Conservation (phyloP, 2,113 vertebrate species). For the Anoplopoma fimbria region DNA sequence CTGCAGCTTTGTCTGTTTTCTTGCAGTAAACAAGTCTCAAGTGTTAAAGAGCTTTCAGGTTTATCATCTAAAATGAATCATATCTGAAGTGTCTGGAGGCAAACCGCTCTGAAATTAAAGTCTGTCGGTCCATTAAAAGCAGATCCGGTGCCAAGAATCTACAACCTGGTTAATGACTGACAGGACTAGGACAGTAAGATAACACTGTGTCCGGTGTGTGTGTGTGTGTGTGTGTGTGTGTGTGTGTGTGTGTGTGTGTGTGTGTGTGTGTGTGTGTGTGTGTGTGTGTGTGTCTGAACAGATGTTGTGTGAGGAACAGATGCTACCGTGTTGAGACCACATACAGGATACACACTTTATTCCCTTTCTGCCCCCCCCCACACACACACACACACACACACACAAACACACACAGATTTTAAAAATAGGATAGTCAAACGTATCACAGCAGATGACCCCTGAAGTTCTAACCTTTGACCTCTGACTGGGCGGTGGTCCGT, state of each 20-base stretch:
- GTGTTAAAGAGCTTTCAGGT: neutral
- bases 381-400: conserved; percentile 2
- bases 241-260: conserved; percentile 17
- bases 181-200: neutral
- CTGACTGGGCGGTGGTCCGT: conserved; percentile 28
- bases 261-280: conserved; percentile 26
- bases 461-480: conserved; percentile 45
- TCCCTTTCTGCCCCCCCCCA: conserved; percentile 2
- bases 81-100: neutral
- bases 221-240: neutral
- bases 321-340: conserved; percentile 10
- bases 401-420: conserved; percentile 2
- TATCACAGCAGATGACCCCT: neutral
- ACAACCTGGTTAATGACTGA: conserved; percentile 48
- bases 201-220: neutral
- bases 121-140: conserved; percentile 4
- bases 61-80: neutral
- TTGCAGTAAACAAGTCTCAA: neutral
- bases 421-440: conserved; percentile 23
- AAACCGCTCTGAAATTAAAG: neutral
- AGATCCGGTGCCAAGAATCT: conserved; percentile 8
- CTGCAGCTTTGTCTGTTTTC: neutral
- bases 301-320: conserved; percentile 45
- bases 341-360: conserved; percentile 8
- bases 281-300: conserved; percentile 35